Conservation (phyloP, 2,113 vertebrate genomes). For the Phylloscopus whistleri region DNA sequence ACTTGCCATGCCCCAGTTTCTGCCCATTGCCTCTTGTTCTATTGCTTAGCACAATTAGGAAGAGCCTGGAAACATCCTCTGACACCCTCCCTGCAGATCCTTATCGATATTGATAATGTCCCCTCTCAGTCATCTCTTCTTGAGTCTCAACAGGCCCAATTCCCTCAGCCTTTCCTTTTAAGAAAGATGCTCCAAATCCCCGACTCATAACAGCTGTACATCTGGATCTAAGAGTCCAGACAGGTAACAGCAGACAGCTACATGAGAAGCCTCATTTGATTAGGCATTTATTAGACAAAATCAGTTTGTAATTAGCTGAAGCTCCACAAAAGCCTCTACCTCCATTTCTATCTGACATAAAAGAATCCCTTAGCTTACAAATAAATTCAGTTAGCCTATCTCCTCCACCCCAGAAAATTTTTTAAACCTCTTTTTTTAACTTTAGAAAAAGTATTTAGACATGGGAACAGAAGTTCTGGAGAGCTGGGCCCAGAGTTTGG, state of each 20-base stretch:
- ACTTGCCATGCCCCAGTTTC: background rate
- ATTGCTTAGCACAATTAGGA: background rate
- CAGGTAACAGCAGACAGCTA: background rate
- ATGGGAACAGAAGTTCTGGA: background rate
- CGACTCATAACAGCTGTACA: background rate
- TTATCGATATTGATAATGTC: background rate
- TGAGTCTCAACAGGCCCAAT: background rate
- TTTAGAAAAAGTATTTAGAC: background rate
- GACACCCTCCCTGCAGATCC: background rate
- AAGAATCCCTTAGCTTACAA: background rate
- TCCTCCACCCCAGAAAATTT: rapidly evolving
- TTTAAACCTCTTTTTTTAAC: background rate
- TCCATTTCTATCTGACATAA: background rate
- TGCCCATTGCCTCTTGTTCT: background rate
- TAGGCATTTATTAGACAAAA: background rate
- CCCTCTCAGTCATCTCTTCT: background rate
- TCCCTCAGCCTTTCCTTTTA: background rate
- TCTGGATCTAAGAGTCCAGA: background rate
- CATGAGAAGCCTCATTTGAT: background rate
- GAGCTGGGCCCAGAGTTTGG: background rate
- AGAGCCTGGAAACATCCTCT: background rate
- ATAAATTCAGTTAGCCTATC: background rate
- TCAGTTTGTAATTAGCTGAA: background rate
- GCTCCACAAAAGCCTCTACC: background rate
- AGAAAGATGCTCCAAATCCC: background rate